Evolutionary conservation across 2,797 vertebrate genomes (phyloP).

Genomic region (Macrochelys suwanniensis): DNA sequence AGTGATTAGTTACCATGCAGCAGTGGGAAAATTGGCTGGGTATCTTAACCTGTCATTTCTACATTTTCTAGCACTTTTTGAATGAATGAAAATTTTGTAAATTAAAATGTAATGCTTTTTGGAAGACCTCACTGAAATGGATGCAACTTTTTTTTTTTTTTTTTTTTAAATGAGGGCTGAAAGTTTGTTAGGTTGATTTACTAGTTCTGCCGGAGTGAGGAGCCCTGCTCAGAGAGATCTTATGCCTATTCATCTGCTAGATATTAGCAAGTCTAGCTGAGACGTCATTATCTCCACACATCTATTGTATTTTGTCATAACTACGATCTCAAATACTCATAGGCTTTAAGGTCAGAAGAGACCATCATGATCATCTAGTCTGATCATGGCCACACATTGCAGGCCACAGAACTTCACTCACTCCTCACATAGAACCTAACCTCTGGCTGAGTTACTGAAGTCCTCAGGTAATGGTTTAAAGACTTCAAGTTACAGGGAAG

Average conservation of each 20-base stretch:
- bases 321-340: neutral
- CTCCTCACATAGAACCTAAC: too few species aligned
- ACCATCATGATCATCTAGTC: too few species aligned
- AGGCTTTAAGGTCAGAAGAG: too few species aligned
- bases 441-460: too few species aligned
- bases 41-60: neutral
- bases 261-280: neutral
- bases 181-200: neutral
- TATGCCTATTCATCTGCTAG: neutral
- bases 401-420: too few species aligned
- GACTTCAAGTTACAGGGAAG: too few species aligned
- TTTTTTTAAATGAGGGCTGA: conserved; percentile 21
- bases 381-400: too few species aligned
- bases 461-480: too few species aligned
- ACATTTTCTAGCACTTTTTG: conserved; percentile 20
- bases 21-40: neutral
- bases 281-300: neutral
- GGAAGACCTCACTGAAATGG: neutral
- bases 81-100: neutral
- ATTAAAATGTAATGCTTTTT: neutral
- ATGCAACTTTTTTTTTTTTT: neutral
- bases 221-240: neutral
- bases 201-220: neutral
- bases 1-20: neutral
- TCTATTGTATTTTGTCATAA: conserved; percentile 25